phyloP scores from a whole-genome alignment of 2,888 invertebrate genomes.

The Ecliptopera silaceata region DNA sequence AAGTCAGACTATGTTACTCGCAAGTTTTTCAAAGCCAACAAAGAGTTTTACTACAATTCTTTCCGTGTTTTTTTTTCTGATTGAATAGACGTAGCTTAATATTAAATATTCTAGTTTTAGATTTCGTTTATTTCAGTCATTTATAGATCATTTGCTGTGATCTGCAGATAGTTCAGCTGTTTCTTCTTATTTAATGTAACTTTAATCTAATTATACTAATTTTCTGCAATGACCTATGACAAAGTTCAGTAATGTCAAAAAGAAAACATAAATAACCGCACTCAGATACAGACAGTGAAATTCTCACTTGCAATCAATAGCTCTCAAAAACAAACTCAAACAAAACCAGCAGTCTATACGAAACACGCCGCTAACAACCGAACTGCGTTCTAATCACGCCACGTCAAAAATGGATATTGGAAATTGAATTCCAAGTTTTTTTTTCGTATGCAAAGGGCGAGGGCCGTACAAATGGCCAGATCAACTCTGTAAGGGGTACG shows the following conservation, averaged over 20 bases:
- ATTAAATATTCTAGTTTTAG: too few species aligned
- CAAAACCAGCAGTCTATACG: slow-evolving; percentile 45
- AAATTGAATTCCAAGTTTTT: slow-evolving; percentile 77
- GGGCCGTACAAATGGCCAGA: slow-evolving; percentile 79
- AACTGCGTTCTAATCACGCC: slow-evolving; percentile 81
- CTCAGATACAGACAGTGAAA: slow-evolving; percentile 2
- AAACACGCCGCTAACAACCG: slow-evolving; percentile 72
- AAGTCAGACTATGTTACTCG: background rate
- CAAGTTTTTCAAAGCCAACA: slow-evolving; percentile 15
- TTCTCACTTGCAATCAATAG: slow-evolving; percentile 52
- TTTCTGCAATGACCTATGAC: too few species aligned
- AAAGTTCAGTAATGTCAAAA: background rate
- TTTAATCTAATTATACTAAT: too few species aligned
- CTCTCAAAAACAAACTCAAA: slow-evolving; percentile 56
- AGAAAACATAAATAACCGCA: background rate
- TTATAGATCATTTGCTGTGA: too few species aligned
- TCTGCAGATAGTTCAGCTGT: too few species aligned
- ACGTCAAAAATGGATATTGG: slow-evolving; percentile 82
- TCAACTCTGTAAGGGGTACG: slow-evolving; percentile 80
- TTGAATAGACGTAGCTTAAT: background rate
- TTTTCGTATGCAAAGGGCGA: slow-evolving; percentile 69
- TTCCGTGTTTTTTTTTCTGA: background rate
- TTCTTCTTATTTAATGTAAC: too few species aligned
- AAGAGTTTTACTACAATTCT: background rate
- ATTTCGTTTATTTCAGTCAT: too few species aligned